Evolutionary conservation across 2,888 invertebrate species (phyloP), one percentile per base, ranked within the genome.

Genomic region (Monochamus alternatus): DNA sequence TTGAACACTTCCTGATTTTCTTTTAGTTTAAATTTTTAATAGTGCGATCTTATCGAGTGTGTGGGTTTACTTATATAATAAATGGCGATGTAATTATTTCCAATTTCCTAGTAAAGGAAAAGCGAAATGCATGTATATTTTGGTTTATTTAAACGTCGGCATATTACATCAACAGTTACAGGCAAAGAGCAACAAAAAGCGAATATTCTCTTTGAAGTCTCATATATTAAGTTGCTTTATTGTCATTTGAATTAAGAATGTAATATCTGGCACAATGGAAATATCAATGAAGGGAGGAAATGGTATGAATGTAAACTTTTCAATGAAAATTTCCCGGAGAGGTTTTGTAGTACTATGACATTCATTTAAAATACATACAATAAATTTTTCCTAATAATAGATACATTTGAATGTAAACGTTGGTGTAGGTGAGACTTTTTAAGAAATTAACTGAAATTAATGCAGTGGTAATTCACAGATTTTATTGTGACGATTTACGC

Each of bases 311-410:
- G 64, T 47, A 31, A 64, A 47, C 9, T 44, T 14, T 31, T 64
- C 58, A 68, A 68, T 68, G 68, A 68, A 68, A 68, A 68, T 38
- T 68, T 68, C 59, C 55, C 30, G 44, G 32, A 58, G 55, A 30
- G 38, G 3, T 38, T 59, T 55, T 68, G 22, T 55, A 55, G 55
- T 68, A 68, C 68, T 59, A 59, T 68, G 55, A 30, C 55, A 68
- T 68, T 43, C 58, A 68, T 55, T 68, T 52, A 55, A 58, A 43
- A 38, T 38, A 55, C 31, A 9, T 32, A n/a, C 51, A 32, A 67
- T 55, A 55, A n/a, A 32, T 38, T 32, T 55, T 59, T 59, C 22
- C 43, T 55, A 68, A 59, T 58, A 68, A 59, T 68, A 68, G 67
- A 59, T 30, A 22, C 14, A 44, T 67, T 52, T 44, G 47, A 30